Evolutionary conservation across 1,140 invertebrate species (phyloP), one percentile per base, ranked within the genome.

Genomic region (Eriocheir sinensis): DNA sequence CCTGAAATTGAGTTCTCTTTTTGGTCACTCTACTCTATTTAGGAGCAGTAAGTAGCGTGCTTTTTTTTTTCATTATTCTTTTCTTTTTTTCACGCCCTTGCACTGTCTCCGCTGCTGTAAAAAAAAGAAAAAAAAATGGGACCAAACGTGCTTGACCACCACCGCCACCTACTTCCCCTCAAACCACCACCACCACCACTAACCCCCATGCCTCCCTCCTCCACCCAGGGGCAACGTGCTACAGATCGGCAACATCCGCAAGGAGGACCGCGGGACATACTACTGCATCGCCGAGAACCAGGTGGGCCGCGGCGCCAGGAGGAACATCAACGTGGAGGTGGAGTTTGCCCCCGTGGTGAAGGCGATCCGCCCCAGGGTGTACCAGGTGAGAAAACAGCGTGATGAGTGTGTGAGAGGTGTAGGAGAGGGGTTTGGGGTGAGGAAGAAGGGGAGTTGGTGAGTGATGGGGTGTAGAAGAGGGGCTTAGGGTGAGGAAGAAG

Each of bases 211-310:
- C 60, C 6, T 79, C 2, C 6, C 21, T 12, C 34, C 40, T 95
- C 95, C 40, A 41, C 95, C 96, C 96, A 98, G 98, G 94, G 98
- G 98, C 34, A 99, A 99, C 96, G 97, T 98, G n/a, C 97, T 99
- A 95, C 98, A 98, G 96, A 99, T 99, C 91, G 97, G 96, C 12
- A 96, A 96, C 94, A 98, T 98, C n/a, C 97, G 97, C 79, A 99
- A 99, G 96, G 98, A 99, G 96, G 98, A 99, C 97, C 97, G 98
- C 83, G 98, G 98, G 72, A 99, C 98, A 0, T 99, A 99, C 96
- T 99, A 99, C 96, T 99, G 99, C 96, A 98, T 99, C 21, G 99
- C 98, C 40, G 98, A 99, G 96, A 99, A 99, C 96, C 98, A 96
- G 36, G 98, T 99, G 0, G 98, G 98, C 88, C 98, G 98, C 96